Base-by-base conservation (phyloP, 2,113 vertebrate genomes). In the Gobio gobio region DNA sequence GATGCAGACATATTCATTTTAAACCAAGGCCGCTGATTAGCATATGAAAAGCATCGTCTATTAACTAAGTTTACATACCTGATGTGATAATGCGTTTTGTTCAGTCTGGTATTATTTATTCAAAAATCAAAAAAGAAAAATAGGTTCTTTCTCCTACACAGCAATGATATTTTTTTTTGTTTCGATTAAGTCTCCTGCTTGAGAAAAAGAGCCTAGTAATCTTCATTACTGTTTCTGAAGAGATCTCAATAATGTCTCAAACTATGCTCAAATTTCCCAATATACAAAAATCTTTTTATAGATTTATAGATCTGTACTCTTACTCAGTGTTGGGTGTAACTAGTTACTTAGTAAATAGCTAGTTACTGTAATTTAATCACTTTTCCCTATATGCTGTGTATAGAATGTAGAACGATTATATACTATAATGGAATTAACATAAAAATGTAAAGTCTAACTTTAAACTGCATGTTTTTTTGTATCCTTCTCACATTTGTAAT, bases 11-110 rank as follows among this genome's bases (percentile, higher is more conserved):
- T n/a, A 8, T 61, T 51, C 29, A 79, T 43, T 51, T 49, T 77
- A 18, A 29, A 63, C 72, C 63, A 66, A 10, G 24, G 70, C 56
- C 6, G 3, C 78, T 51, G n/a, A 83, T 85, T 85, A 66, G 13
- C 56, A 88, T 70, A 43, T 83, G 33, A 40, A 70, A 70, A 22
- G 33, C 66, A 10, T 36, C 0, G 8, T 10, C 64, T 68, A 8
- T 1, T 68, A 20, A 36, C 14, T 36, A 68, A 20, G 63, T 33
- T 36, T 33, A 68, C 64, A 20, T 18, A 36, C 29, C 36, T 36
- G 63, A 36, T 36, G 29, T 36, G 26, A 64, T 3, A 3, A 8
- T 66, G 61, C 7, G 63, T 64, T 64, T 64, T 64, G 63, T 64
- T 33, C 63, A 33, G 3, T 29, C 6, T 6, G 16, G 16, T 8